Conservation (phyloP, 2,113 vertebrate species). For the Centrocercus urophasianus region DNA sequence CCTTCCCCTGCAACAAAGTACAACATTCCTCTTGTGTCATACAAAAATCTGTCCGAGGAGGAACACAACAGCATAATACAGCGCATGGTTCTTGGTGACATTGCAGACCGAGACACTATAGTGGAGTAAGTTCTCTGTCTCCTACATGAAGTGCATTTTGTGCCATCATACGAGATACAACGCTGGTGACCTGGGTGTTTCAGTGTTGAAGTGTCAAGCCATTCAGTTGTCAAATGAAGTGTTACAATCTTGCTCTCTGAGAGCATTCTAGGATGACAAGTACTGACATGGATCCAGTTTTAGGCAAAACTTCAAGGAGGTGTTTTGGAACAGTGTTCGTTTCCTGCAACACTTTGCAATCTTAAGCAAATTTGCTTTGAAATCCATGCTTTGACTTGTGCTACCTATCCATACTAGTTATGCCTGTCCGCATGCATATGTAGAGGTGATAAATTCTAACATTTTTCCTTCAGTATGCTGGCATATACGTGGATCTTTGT, state of each 20-base stretch:
- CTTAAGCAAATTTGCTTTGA: neutral
- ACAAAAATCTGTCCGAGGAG: slow-evolving; percentile 96
- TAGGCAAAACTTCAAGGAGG: neutral
- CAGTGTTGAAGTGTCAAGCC: neutral
- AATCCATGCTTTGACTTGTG: neutral
- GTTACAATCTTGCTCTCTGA: neutral
- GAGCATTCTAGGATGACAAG: neutral
- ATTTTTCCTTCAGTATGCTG: neutral
- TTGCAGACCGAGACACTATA: slow-evolving; percentile 93
- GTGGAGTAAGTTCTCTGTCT: slow-evolving; percentile 85
- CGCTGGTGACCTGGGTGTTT: neutral
- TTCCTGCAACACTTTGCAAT: neutral
- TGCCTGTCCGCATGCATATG: neutral
- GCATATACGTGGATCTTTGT: neutral
- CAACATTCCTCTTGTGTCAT: slow-evolving; percentile 94
- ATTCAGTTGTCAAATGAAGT: neutral
- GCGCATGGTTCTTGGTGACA: slow-evolving; percentile 97
- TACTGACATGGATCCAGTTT: neutral
- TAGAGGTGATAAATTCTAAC: neutral
- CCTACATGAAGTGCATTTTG: neutral
- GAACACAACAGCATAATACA: slow-evolving; percentile 98
- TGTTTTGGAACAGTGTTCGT: neutral
- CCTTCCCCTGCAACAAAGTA: slow-evolving; percentile 97
- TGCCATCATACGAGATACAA: neutral
- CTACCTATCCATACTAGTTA: neutral